These are phyloP conservation scores for Sphaeramia orbicularis DNA, from an alignment of 2,797 vertebrate genomes.

Conservation along the genomic window DNA sequence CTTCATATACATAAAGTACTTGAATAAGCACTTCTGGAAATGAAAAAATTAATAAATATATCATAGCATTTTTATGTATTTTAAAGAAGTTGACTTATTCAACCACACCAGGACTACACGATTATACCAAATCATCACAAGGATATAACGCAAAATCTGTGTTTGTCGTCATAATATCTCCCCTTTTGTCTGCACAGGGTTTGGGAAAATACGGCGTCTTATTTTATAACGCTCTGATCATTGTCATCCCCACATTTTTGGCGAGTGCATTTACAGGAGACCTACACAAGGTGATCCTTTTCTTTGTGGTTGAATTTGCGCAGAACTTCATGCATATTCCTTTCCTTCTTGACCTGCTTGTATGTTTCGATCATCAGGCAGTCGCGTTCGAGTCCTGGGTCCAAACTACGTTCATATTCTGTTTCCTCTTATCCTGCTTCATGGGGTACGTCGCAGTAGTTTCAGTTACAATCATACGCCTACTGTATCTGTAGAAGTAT, in stretches of 20 bases:
- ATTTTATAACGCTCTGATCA: slow-evolving; percentile 94
- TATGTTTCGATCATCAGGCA: slow-evolving; percentile 79
- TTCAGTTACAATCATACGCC: background rate
- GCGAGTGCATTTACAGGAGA: slow-evolving; percentile 89
- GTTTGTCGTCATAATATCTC: background rate
- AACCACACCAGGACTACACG: background rate
- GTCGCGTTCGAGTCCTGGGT: slow-evolving; percentile 89
- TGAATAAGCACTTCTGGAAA: too few species aligned
- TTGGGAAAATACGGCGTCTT: slow-evolving; percentile 93
- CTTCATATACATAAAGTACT: too few species aligned
- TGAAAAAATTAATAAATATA: too few species aligned
- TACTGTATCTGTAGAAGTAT: background rate
- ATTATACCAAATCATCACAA: too few species aligned
- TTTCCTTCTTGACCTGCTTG: background rate
- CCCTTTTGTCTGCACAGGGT: slow-evolving; percentile 80
- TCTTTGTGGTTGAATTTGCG: background rate
- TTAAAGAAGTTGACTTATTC: too few species aligned
- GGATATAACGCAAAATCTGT: background rate
- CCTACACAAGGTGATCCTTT: slow-evolving; percentile 84
- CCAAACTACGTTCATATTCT: slow-evolving; percentile 85
- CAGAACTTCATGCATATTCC: background rate
- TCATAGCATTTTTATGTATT: too few species aligned
- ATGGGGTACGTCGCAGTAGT: slow-evolving; percentile 88
- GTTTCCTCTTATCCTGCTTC: slow-evolving; percentile 92
- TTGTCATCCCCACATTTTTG: slow-evolving; percentile 89